phyloP scores from a whole-genome alignment of 1,140 invertebrate genomes.

The Orius insidiosus region DNA sequence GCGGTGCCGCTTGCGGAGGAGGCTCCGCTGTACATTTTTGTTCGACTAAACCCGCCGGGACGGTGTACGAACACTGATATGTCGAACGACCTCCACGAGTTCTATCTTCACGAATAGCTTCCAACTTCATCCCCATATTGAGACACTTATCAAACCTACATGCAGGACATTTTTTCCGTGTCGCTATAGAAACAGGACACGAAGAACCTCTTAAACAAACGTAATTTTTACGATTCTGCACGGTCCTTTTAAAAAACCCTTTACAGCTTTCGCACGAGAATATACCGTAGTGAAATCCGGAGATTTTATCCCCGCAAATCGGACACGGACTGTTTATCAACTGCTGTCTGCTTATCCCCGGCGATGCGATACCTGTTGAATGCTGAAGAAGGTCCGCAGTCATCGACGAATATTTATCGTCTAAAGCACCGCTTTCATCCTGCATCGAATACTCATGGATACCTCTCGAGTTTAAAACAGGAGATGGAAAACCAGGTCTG shows the following conservation, averaged over 20 bases:
- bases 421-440: constrained; percentile 22
- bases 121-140: constrained; percentile 89
- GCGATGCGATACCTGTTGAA: constrained; percentile 32
- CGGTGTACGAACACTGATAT: constrained; percentile 80
- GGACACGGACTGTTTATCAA: constrained; percentile 77
- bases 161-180: constrained; percentile 89
- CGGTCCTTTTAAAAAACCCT: constrained; percentile 95
- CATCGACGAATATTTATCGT: constrained; percentile 23
- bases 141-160: constrained; percentile 95
- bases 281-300: constrained; percentile 89
- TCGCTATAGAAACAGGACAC: constrained; percentile 80
- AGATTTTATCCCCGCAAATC: constrained; percentile 88
- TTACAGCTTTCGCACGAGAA: constrained; percentile 96
- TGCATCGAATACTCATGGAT: constrained; percentile 20
- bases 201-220: constrained; percentile 78
- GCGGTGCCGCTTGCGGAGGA: constrained; percentile 5
- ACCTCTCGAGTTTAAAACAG: constrained; percentile 19
- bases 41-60: constrained; percentile 38
- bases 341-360: constrained; percentile 72
- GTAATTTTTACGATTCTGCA: constrained; percentile 93
- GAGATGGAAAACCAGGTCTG: constrained; percentile 22
- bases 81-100: constrained; percentile 87
- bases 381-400: constrained; percentile 29
- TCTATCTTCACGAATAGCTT: constrained; percentile 88
- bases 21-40: constrained; percentile 19